These are phyloP conservation scores for Euplexia lucipara DNA, from an alignment of 2,888 invertebrate genomes.

Conservation along the genomic window DNA sequence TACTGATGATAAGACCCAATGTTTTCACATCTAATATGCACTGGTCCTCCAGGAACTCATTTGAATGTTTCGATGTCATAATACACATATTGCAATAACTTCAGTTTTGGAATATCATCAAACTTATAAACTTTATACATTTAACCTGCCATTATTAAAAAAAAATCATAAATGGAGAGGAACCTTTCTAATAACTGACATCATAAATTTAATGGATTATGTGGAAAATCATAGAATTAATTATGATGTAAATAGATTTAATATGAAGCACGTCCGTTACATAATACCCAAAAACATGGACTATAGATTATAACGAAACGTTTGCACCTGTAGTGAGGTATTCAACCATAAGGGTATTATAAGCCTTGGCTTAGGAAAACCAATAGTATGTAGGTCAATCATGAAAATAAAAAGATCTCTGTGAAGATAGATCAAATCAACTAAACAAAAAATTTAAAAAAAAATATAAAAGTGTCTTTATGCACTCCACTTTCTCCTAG, in stretches of 20 bases:
- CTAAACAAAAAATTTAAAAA: neutral
- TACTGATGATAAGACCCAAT: constrained; percentile 11
- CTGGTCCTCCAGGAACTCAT: constrained; percentile 23
- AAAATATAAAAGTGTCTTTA: neutral
- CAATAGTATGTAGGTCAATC: constrained; percentile 10
- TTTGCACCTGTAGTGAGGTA: too few relatives aligned
- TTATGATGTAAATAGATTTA: too few relatives aligned
- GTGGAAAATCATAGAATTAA: neutral
- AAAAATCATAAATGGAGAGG: constrained; percentile 11
- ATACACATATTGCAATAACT: constrained; percentile 2
- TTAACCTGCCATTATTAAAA: constrained; percentile 35
- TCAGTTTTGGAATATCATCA: constrained; percentile 25
- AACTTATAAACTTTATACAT: constrained; percentile 8
- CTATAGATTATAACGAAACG: too few relatives aligned
- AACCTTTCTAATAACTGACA: constrained; percentile 1
- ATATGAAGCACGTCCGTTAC: too few relatives aligned
- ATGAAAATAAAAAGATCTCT: neutral
- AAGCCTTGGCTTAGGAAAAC: too few relatives aligned
- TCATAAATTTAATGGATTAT: neutral
- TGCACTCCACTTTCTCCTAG: neutral
- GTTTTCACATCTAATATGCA: constrained; percentile 14
- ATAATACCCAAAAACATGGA: too few relatives aligned
- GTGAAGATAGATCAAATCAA: neutral
- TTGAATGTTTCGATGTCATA: constrained; percentile 28
- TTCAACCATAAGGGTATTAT: too few relatives aligned